Percentiles rank a stretch among this genome's conserved stretches.
phyloP scores from a whole-genome alignment of 2,113 vertebrate species.

The Capricornis sumatraensis region DNA sequence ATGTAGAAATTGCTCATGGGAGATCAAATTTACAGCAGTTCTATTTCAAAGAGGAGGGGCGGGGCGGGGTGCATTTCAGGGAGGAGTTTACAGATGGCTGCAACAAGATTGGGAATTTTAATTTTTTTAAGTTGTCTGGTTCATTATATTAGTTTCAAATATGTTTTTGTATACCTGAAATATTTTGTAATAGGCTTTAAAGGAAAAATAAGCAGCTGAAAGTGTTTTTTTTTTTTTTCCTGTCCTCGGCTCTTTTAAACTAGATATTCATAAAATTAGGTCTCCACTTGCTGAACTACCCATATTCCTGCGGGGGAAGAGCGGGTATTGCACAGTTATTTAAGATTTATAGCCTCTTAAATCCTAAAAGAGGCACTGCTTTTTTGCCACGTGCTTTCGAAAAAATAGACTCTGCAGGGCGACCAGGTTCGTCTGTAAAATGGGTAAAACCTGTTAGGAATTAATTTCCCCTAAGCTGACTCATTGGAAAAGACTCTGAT shows the following conservation, averaged over 20 bases:
- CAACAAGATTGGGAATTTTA: background rate
- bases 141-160: background rate
- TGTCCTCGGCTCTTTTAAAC: background rate
- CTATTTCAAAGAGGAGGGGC: background rate
- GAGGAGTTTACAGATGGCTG: background rate
- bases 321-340: background rate
- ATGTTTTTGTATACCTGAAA: background rate
- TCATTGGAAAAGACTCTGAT: too few relatives aligned
- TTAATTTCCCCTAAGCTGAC: background rate
- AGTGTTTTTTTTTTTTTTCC: background rate
- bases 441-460: background rate
- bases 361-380: background rate
- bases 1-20: background rate
- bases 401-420: background rate
- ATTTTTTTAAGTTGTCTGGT: background rate
- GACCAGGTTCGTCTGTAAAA: background rate
- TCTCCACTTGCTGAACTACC: background rate
- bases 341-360: background rate
- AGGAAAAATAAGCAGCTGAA: background rate
- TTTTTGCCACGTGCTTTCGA: background rate
- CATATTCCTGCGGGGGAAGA: background rate
- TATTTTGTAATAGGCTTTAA: background rate
- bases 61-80: background rate
- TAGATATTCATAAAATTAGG: background rate
- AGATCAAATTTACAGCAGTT: background rate